phyloP scores from a whole-genome alignment of 2,888 invertebrate genomes.

The Melitaea athalia region DNA sequence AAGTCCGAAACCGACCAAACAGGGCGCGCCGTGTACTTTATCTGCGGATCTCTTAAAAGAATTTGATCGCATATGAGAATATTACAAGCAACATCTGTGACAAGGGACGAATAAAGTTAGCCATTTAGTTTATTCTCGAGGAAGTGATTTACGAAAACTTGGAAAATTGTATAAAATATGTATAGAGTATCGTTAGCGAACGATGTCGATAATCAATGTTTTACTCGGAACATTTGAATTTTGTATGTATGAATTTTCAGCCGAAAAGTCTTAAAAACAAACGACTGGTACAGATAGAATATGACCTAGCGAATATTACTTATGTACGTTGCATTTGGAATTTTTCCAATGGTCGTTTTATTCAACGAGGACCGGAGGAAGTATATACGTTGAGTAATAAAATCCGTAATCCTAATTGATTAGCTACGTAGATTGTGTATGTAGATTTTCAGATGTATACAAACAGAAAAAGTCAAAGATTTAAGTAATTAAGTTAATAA shows the following conservation, averaged over 20 bases:
- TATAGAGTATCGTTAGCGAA: neutral
- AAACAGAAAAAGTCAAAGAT: conserved; percentile 7
- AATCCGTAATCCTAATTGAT: conserved; percentile 37
- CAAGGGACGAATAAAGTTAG: conserved; percentile 78
- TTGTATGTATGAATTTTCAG: neutral
- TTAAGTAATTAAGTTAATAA: conserved; percentile 14
- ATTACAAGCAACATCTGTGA: conserved; percentile 80
- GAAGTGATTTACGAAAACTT: conserved; percentile 22
- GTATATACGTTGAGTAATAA: conserved; percentile 40
- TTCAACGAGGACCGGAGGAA: conserved; percentile 38
- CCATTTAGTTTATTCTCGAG: conserved; percentile 35
- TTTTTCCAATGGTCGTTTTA: conserved; percentile 42
- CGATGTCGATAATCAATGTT: neutral
- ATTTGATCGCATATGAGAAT: conserved; percentile 81
- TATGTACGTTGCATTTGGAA: conserved; percentile 39
- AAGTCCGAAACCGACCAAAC: conserved; percentile 77
- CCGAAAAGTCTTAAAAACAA: conserved; percentile 18
- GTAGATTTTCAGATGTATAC: conserved; percentile 1
- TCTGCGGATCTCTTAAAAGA: conserved; percentile 81
- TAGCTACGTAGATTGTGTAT: conserved; percentile 22
- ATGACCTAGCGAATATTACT: conserved; percentile 38
- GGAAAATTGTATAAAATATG: neutral
- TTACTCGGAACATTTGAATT: neutral
- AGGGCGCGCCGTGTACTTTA: conserved; percentile 79
- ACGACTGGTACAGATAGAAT: conserved; percentile 27